Conservation (phyloP, 2,113 vertebrate species). For the Oncorhynchus clarkii region DNA sequence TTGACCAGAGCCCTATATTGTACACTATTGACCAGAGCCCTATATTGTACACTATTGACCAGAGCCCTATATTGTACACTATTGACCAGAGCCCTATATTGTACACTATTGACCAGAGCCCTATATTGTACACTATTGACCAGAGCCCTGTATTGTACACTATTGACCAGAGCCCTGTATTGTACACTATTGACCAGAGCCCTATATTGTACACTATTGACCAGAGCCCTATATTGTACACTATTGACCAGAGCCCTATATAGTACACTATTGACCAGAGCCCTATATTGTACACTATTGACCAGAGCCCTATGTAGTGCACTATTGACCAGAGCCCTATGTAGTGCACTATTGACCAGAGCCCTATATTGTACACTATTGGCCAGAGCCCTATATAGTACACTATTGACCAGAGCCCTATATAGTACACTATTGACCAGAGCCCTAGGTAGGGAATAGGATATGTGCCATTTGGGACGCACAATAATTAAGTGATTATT, state of each 20-base stretch:
- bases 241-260: neutral
- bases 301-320: too few relatives aligned
- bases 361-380: too few relatives aligned
- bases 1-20: neutral
- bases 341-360: neutral
- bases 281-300: neutral
- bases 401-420: neutral
- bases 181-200: neutral
- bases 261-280: neutral
- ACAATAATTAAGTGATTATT: too few relatives aligned
- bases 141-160: neutral
- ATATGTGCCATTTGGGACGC: too few relatives aligned
- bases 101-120: neutral
- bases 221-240: too few relatives aligned
- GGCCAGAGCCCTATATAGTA: too few relatives aligned
- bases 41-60: neutral
- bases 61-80: neutral
- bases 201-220: neutral
- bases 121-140: neutral
- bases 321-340: neutral
- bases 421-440: neutral
- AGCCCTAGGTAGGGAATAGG: neutral
- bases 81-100: neutral
- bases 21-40: neutral
- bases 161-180: neutral